Evolutionary conservation across 2,113 vertebrate genomes (phyloP).

Genomic region (Chiloscyllium plagiosum): DNA sequence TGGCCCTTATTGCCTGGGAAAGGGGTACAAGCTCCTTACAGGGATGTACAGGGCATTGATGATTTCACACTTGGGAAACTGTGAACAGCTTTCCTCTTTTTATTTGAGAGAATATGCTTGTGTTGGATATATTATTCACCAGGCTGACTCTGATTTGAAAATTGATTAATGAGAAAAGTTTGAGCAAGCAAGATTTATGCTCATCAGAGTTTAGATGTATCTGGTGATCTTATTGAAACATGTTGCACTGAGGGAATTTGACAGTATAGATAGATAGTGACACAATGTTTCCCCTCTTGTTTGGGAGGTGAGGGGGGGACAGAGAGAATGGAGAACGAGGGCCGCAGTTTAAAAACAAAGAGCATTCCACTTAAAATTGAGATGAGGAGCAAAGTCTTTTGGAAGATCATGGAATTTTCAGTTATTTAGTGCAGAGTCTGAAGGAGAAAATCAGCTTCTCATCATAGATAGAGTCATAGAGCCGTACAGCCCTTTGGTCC

Average conservation of each 20-base stretch:
- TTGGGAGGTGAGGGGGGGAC: too few relatives aligned
- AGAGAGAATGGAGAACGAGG: not conserved
- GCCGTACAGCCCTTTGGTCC: too few relatives aligned
- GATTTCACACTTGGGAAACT: not conserved
- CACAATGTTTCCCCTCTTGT: not conserved
- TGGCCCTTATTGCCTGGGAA: not conserved
- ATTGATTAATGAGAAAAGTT: not conserved
- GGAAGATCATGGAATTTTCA: not conserved
- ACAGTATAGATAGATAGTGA: not conserved
- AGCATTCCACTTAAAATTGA: not conserved
- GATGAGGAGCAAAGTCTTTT: not conserved
- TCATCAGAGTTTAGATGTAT: not conserved
- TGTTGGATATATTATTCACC: not conserved
- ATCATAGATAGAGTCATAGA: too few relatives aligned
- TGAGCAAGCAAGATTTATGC: not conserved
- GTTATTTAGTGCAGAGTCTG: not conserved
- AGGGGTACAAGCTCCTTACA: not conserved
- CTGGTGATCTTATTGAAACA: not conserved
- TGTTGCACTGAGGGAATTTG: not conserved
- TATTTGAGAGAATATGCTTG: not conserved
- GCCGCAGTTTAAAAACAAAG: not conserved
- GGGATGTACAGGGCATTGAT: not conserved
- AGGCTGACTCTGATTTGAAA: not conserved
- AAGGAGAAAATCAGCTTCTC: not conserved
- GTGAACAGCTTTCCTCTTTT: not conserved